Conservation (phyloP, 2,888 invertebrate genomes). For the Andricus quercusramuli region DNA sequence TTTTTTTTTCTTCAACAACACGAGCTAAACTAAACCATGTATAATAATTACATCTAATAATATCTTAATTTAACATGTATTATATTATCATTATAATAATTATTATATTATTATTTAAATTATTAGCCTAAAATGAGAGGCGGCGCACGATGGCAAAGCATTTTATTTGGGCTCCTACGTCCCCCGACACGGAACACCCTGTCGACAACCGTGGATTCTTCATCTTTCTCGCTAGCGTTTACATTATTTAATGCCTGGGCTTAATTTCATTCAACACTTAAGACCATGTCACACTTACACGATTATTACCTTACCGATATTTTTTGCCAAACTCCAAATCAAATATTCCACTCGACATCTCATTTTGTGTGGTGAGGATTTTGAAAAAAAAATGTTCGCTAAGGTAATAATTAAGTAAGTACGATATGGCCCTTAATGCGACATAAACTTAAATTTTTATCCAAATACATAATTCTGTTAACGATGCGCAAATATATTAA, state of each 20-base stretch:
- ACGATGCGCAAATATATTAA: neutral
- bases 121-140: constrained; percentile 78
- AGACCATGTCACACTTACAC: neutral
- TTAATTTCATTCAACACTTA: constrained; percentile 2
- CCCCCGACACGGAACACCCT: constrained; percentile 77
- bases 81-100: constrained; percentile 72
- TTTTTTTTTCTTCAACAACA: constrained; percentile 77
- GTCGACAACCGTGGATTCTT: constrained; percentile 72
- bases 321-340: too few relatives aligned
- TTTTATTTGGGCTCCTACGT: constrained; percentile 73
- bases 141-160: constrained; percentile 78
- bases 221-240: constrained; percentile 50
- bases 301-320: too few relatives aligned
- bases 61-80: constrained; percentile 79
- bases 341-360: too few relatives aligned
- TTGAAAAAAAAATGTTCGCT: too few relatives aligned
- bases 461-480: neutral
- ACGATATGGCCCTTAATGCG: neutral
- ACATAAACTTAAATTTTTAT: neutral
- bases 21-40: constrained; percentile 78
- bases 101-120: constrained; percentile 74
- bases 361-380: too few relatives aligned
- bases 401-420: too few relatives aligned
- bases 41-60: constrained; percentile 79
- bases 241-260: constrained; percentile 9